A percentile compares a stretch with the other conserved stretches of the same genome.
phyloP scores from a whole-genome alignment of 2,113 vertebrate genomes.

The Turdus rufiventris region DNA sequence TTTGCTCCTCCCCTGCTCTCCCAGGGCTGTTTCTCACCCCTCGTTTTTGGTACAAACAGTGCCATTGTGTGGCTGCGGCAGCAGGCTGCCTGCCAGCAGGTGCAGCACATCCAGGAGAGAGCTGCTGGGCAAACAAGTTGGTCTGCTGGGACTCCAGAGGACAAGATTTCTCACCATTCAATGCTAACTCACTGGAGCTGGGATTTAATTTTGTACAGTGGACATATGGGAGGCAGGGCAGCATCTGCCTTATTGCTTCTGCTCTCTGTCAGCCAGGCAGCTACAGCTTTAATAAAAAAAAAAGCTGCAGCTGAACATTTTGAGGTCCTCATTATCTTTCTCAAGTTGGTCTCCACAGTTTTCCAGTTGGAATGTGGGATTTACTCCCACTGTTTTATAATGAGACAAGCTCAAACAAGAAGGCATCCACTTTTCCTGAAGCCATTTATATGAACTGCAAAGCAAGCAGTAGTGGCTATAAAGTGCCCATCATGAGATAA shows the following conservation, averaged over 20 bases:
- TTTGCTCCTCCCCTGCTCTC: neutral
- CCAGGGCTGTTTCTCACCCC: neutral
- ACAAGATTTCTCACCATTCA: neutral
- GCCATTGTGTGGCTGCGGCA: neutral
- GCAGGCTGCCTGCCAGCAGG: neutral
- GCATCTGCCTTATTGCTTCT: neutral
- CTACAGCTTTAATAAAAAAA: neutral
- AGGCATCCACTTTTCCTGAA: neutral
- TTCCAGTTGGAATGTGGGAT: neutral
- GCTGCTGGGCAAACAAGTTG: neutral
- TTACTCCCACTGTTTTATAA: neutral
- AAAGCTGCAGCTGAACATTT: neutral
- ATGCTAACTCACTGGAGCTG: neutral
- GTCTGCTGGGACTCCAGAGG: neutral
- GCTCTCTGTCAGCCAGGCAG: neutral
- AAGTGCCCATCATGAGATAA: rapidly evolving
- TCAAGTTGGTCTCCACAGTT: neutral
- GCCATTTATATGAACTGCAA: neutral
- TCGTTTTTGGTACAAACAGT: rapidly evolving
- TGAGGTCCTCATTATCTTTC: neutral
- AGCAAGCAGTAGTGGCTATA: neutral
- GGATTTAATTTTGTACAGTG: slow-evolving; percentile 8
- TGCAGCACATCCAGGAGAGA: rapidly evolving
- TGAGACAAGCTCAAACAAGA: neutral
- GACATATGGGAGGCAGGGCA: neutral